Conservation (phyloP, 2,888 invertebrate genomes). For the Nomada ferruginata region DNA sequence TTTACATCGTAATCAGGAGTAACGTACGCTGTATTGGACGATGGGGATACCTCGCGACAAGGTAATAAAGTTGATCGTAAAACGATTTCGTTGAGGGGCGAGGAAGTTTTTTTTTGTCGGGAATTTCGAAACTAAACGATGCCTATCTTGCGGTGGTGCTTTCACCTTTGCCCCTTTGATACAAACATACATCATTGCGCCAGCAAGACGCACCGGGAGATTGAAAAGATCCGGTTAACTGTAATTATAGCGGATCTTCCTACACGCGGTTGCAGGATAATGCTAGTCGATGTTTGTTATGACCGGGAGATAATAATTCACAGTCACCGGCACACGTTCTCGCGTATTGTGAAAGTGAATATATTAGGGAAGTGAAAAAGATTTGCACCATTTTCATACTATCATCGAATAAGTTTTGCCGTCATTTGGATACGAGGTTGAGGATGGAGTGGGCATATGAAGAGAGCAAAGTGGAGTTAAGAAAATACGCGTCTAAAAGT, state of each 20-base stretch:
- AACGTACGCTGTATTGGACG: not conserved
- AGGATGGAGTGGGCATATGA: no score
- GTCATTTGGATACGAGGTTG: no score
- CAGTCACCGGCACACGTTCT: slow-evolving; percentile 35
- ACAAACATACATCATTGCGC: not conserved
- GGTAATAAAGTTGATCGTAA: slow-evolving; percentile 20
- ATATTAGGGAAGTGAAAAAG: not conserved
- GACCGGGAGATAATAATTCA: slow-evolving; percentile 46
- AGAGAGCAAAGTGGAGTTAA: no score
- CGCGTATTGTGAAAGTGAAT: slow-evolving; percentile 47
- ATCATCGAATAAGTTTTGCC: no score
- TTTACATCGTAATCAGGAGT: slow-evolving; percentile 4
- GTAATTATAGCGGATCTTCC: slow-evolving; percentile 51
- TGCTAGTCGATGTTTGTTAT: slow-evolving; percentile 51
- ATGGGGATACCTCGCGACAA: not conserved
- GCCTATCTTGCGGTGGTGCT: not conserved
- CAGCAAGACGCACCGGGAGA: slow-evolving; percentile 7
- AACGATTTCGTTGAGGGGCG: slow-evolving; percentile 4
- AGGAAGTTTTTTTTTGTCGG: not conserved
- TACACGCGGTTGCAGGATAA: slow-evolving; percentile 48
- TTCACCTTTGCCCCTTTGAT: not conserved
- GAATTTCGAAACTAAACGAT: slow-evolving; percentile 33
- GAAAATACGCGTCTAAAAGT: no score
- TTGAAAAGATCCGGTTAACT: slow-evolving; percentile 40
- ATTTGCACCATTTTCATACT: no score